Evolutionary conservation across 2,113 vertebrate genomes (phyloP).

Genomic region (Phalacrocorax brasilianus): DNA sequence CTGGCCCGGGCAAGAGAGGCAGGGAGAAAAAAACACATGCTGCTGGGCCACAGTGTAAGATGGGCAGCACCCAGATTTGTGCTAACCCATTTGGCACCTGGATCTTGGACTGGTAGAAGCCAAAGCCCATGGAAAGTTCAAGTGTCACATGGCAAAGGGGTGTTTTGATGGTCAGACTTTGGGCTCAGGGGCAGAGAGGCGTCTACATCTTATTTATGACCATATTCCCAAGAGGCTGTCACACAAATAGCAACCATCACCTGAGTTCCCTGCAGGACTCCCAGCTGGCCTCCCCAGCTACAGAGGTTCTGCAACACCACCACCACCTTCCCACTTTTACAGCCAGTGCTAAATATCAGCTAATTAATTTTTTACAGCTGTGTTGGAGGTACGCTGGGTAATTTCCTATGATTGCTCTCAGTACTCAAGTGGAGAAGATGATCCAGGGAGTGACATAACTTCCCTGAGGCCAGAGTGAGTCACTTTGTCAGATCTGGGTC

Average conservation of each 20-base stretch:
- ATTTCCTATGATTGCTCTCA: neutral
- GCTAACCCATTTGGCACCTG: neutral
- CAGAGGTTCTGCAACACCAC: neutral
- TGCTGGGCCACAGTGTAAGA: neutral
- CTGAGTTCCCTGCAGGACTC: neutral
- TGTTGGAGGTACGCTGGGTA: neutral
- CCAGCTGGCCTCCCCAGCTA: neutral
- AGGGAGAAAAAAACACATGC: neutral
- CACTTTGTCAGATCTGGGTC: neutral
- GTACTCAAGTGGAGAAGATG: neutral
- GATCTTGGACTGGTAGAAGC: neutral
- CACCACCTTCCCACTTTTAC: neutral
- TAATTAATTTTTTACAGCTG: constrained; percentile 31
- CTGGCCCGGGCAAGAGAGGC: neutral
- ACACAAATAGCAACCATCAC: neutral
- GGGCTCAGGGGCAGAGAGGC: neutral
- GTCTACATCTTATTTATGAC: neutral
- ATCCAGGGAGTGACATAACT: constrained; percentile 44
- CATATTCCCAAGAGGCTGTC: neutral
- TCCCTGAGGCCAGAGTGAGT: constrained; percentile 41
- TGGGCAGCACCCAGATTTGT: neutral
- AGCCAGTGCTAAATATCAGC: neutral
- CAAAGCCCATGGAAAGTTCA: neutral
- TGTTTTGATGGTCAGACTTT: neutral
- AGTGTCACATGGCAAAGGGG: neutral